Evolutionary conservation across 2,113 vertebrate species (phyloP), one percentile per base, ranked within the genome.

Genomic region (Cyanistes caeruleus): DNA sequence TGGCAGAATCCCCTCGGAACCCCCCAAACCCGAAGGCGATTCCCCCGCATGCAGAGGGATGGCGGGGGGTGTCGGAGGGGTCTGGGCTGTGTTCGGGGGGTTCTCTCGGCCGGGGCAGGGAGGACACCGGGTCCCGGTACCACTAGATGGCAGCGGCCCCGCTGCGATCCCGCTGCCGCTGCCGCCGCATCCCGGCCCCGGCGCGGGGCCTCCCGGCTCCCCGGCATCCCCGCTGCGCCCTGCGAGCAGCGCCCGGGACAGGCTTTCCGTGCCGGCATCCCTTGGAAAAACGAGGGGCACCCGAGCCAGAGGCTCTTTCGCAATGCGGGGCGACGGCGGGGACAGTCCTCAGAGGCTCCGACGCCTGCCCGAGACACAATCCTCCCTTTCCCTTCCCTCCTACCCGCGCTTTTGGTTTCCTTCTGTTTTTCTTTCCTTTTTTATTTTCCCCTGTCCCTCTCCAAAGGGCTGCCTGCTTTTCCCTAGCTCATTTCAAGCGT

Each of bases 81-180:
- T 10, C 10, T 5, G n/a, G 7, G 80, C 41, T 52, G 28, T 3
- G 35, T 2, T 13, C 63, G 43, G 37, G 24, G 46, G 55, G 10
- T 49, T 56, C 25, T 15, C 59, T 14, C 7, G 1, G 28, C 58
- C 53, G 2, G 51, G 35, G 44, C 77, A 37, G 44, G 76, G 68
- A 59, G 37, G 37, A 68, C 19, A n/a, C 4, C 7, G 60, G 20
- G 15, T 82, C 18, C 22, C 39, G n/a, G 7, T 23, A 28, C 95
- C 96, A 3, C 94, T 95, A 97, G 96, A 87, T 94, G 97, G 97
- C 96, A 90, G 30, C 82, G 87, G 77, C 41, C 55, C 84, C 84
- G n/a, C 69, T 7, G n/a, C 37, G 37, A 6, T 37, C 33, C 59
- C 25, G 23, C 15, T 19, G 13, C 24, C 52, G 35, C 39, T 18